Conservation (phyloP, 2,797 vertebrate genomes). For the Micrastur ruficollis region DNA sequence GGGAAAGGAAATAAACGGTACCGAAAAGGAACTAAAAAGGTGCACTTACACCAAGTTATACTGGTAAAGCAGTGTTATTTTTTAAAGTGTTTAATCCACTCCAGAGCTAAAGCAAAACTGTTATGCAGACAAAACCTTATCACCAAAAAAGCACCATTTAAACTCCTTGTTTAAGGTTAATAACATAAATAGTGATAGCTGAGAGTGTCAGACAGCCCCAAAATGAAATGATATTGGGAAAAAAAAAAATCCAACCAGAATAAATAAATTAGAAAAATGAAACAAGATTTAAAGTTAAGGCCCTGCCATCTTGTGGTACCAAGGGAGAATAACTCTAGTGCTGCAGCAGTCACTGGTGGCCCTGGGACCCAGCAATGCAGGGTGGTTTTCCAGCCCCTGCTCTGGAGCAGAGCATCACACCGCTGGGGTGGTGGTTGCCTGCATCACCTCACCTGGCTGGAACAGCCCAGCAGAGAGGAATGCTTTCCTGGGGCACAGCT, state of each 20-base stretch:
- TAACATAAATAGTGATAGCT: background rate
- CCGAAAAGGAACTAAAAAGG: background rate
- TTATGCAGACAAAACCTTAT: background rate
- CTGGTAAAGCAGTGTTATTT: background rate
- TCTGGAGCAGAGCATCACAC: background rate
- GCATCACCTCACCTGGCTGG: background rate
- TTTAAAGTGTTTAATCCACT: background rate
- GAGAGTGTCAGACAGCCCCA: no score
- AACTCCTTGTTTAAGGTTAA: background rate
- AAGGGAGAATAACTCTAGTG: background rate
- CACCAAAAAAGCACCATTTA: accelerated
- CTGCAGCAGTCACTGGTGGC: accelerated
- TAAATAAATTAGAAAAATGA: no score
- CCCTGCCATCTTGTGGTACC: conserved; percentile 53
- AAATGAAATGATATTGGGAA: background rate
- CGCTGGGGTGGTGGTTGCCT: accelerated
- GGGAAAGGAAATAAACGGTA: background rate
- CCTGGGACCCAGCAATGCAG: accelerated
- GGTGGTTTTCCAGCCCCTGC: background rate
- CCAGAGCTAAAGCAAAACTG: background rate
- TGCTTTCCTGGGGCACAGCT: background rate
- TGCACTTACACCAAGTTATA: background rate
- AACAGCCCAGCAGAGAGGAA: background rate
- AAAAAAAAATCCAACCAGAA: no score
- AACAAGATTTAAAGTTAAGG: background rate